Evolutionary conservation across 2,888 invertebrate genomes (phyloP), one percentile per base, ranked within the genome.

Genomic region (Diloba caeruleocephala): DNA sequence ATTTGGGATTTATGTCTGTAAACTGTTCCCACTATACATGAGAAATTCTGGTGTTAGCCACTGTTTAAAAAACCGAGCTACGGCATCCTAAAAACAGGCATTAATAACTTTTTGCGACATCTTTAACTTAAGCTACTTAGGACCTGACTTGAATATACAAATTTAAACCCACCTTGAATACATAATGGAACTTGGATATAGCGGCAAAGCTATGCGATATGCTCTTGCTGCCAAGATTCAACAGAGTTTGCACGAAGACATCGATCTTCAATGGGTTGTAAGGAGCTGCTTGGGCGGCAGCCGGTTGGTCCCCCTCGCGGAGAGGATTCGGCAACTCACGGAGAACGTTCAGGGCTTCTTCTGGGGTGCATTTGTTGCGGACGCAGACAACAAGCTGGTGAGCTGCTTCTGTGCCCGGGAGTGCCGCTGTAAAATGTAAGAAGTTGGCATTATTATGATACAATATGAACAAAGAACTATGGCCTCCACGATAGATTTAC

Each of bases 191-290:
- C 94, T 99, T 99, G 31, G 98, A 98, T 65, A 99, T 97, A n/a
- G 99, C 99, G 4, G 99, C 98, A 88, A 99, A 99, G 74, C 98
- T 98, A 84, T 99, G 99, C 54, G 99, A 99, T 85, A 99, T 98
- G 73, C 99, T 99, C 90, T 99, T 99, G 41, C 97, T 97, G 25
- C 99, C 99, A 51, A 99, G 94, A 85, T 98, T 97, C 3, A 99
- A 94, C 41, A 99, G 87, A 0, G 98, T 98, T 82, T 99, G 98
- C n/a, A 98, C 98, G 82, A 99, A 99, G 0, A 99, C 98, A 81
- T 99, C 99, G 42, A 99, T 98, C 92, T 98, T 98, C 41, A 98
- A 89, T 0, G 98, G 98, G 93, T 98, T 98, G 87, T 97, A 98
- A 2, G 96, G 95, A 38, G 95, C 95, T 37, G 96, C 95, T 48